Conservation (phyloP, 2,113 vertebrate species). For the Gymnarchus niloticus region DNA sequence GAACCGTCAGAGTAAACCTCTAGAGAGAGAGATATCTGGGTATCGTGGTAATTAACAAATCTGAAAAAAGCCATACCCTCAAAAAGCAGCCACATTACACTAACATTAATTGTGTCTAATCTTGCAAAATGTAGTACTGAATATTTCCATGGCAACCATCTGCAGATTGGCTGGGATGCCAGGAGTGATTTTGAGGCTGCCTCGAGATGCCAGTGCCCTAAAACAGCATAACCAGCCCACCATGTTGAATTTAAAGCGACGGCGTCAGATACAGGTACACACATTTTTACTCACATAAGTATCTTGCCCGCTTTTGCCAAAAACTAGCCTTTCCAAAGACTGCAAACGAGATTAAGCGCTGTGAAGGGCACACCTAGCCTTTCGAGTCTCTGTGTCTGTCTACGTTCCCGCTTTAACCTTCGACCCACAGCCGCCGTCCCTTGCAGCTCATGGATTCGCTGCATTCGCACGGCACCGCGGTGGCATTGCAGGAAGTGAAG, state of each 20-base stretch:
- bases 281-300: background rate
- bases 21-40: background rate
- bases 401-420: background rate
- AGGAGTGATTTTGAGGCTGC: background rate
- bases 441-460: background rate
- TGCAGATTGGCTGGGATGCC: constrained; percentile 47
- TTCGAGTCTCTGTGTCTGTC: background rate
- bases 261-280: background rate
- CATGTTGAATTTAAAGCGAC: background rate
- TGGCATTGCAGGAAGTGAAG: background rate
- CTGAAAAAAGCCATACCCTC: constrained; percentile 37
- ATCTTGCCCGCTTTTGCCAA: too few species aligned
- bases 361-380: background rate
- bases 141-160: constrained; percentile 64
- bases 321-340: background rate
- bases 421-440: background rate
- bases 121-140: constrained; percentile 51
- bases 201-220: background rate
- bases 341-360: background rate
- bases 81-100: constrained; percentile 20
- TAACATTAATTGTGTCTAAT: constrained; percentile 43
- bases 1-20: background rate
- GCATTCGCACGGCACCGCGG: too few species aligned
- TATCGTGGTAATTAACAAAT: constrained; percentile 3
- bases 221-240: background rate